phyloP scores from a whole-genome alignment of 1,140 invertebrate species.

The Bombus pyrosoma region DNA sequence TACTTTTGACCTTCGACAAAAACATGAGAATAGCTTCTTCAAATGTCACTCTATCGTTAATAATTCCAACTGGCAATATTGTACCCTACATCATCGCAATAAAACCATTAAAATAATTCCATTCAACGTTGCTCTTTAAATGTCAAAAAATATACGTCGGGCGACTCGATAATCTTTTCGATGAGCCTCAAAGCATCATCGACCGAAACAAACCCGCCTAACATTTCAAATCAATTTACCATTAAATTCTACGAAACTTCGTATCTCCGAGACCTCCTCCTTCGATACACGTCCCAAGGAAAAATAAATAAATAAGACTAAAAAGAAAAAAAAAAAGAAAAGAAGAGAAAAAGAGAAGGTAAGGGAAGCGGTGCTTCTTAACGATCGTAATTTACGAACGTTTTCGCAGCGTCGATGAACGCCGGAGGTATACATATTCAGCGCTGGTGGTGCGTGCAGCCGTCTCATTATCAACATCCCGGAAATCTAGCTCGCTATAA shows the following conservation, averaged over 20 bases:
- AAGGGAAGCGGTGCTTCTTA: not conserved
- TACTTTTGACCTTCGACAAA: not conserved
- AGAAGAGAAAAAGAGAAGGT: not conserved
- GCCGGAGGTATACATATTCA: not conserved
- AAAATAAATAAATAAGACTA: not conserved
- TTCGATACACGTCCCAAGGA: not conserved
- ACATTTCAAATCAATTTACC: not conserved
- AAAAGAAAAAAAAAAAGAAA: too few relatives aligned
- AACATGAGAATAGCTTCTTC: not conserved
- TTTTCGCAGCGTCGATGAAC: not conserved
- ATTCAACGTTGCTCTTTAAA: not conserved
- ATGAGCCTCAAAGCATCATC: not conserved
- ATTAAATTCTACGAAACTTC: not conserved
- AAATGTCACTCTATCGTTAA: not conserved
- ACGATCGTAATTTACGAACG: constrained; percentile 19
- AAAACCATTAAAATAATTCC: not conserved
- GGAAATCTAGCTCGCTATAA: constrained; percentile 29
- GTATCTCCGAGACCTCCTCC: not conserved
- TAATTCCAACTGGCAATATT: not conserved
- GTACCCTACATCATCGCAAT: rapidly evolving
- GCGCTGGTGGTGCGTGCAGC: constrained; percentile 17
- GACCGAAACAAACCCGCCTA: too few relatives aligned
- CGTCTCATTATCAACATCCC: constrained; percentile 23
- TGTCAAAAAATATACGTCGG: not conserved
- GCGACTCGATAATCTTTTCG: not conserved